phyloP scores from a whole-genome alignment of 2,888 invertebrate species.

The Siphonodentalium dalli region DNA sequence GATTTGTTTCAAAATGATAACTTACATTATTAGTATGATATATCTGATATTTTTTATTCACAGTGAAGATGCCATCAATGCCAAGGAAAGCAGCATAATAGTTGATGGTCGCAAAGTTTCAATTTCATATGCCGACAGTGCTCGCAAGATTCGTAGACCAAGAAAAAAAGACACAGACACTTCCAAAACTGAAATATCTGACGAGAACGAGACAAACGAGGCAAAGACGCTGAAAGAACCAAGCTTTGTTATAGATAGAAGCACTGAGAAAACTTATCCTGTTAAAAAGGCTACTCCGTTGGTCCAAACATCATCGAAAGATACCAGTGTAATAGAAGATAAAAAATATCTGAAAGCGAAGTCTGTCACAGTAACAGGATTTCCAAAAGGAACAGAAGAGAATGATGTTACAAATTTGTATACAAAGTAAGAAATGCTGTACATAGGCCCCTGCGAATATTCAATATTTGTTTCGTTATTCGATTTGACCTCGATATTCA shows the following conservation, averaged over 20 bases:
- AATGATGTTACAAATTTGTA: constrained; percentile 27
- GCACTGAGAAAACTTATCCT: constrained; percentile 2
- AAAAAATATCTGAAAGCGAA: constrained; percentile 38
- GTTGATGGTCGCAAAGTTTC: constrained; percentile 44
- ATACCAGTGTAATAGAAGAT: constrained; percentile 8
- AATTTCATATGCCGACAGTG: constrained; percentile 41
- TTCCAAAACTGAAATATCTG: constrained; percentile 3
- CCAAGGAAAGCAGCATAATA: constrained; percentile 36
- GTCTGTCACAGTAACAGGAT: constrained; percentile 35
- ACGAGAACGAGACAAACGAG: constrained; percentile 12
- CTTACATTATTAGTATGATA: too few relatives aligned
- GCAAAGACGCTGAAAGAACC: constrained; percentile 6
- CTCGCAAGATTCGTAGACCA: constrained; percentile 30
- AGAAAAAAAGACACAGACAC: constrained; percentile 15
- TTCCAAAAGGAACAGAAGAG: constrained; percentile 17
- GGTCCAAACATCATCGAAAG: neutral
- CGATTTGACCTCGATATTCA: too few relatives aligned
- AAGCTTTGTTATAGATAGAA: constrained; percentile 10
- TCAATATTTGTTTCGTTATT: too few relatives aligned
- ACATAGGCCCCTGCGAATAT: too few relatives aligned
- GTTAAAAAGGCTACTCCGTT: constrained; percentile 1
- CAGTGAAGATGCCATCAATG: constrained; percentile 56
- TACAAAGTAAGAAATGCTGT: constrained; percentile 36
- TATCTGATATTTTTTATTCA: neutral
- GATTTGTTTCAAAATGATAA: too few relatives aligned